phyloP scores from a whole-genome alignment of 2,113 vertebrate species.

The Daubentonia madagascariensis region DNA sequence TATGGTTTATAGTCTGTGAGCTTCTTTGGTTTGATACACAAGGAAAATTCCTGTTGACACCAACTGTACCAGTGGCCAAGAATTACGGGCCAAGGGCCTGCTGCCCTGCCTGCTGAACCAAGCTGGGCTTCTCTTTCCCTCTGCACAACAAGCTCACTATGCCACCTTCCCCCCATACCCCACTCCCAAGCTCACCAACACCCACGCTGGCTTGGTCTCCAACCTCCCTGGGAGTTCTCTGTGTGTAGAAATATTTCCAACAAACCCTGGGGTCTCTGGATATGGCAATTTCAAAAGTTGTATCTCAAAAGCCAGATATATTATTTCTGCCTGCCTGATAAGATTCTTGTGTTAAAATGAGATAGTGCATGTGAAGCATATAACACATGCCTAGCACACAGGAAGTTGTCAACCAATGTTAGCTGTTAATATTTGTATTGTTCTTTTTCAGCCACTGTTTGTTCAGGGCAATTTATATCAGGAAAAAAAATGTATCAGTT shows the following conservation, averaged over 20 bases:
- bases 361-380: neutral
- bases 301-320: neutral
- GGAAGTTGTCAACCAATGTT: neutral
- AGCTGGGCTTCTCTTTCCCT: neutral
- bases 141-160: neutral
- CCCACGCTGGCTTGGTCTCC: neutral
- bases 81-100: neutral
- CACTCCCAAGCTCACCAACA: neutral
- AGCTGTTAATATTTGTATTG: neutral
- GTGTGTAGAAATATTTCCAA: neutral
- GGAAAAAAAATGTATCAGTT: neutral
- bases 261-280: neutral
- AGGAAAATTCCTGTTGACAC: conserved; percentile 35
- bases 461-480: neutral
- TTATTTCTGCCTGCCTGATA: neutral
- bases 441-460: neutral
- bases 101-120: neutral
- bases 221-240: neutral
- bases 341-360: neutral
- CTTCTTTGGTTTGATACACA: neutral
- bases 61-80: neutral
- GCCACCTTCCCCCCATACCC: neutral
- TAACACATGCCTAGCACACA: neutral
- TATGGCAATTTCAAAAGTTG: neutral
- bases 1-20: neutral